phyloP scores from a whole-genome alignment of 1,140 invertebrate genomes.

The Euborellia annulipes region DNA sequence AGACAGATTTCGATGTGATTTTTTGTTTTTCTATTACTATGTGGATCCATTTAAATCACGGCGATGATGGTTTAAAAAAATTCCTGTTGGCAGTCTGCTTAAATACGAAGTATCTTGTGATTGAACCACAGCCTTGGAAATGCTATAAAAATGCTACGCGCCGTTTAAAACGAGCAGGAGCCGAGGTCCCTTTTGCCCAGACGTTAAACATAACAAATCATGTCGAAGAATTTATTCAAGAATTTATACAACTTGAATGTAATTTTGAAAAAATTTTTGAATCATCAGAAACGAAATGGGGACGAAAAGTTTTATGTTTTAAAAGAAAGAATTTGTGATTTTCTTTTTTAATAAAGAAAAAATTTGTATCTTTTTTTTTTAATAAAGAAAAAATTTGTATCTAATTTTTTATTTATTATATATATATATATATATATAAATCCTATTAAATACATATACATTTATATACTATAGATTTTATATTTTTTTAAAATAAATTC shows the following conservation, averaged over 20 bases:
- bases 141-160: slow-evolving; percentile 58
- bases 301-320: slow-evolving; percentile 43
- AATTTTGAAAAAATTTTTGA: slow-evolving; percentile 36
- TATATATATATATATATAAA: too few species aligned
- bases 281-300: slow-evolving; percentile 43
- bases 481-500: too few species aligned
- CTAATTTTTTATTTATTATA: too few species aligned
- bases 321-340: too few species aligned
- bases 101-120: slow-evolving; percentile 38
- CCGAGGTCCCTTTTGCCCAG: slow-evolving; percentile 40
- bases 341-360: too few species aligned
- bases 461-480: too few species aligned
- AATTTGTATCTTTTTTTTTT: too few species aligned
- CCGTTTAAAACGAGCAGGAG: slow-evolving; percentile 42
- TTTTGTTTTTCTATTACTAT: slow-evolving; percentile 73
- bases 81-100: slow-evolving; percentile 38
- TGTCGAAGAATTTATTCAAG: slow-evolving; percentile 40
- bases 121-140: slow-evolving; percentile 71
- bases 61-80: slow-evolving; percentile 45
- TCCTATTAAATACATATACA: too few species aligned
- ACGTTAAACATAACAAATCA: slow-evolving; percentile 39
- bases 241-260: slow-evolving; percentile 32
- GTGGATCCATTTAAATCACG: slow-evolving; percentile 75
- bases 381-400: too few species aligned
- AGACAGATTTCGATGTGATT: slow-evolving; percentile 43